Conservation (phyloP, 2,797 vertebrate species). For the Tiaroga cobitis region DNA sequence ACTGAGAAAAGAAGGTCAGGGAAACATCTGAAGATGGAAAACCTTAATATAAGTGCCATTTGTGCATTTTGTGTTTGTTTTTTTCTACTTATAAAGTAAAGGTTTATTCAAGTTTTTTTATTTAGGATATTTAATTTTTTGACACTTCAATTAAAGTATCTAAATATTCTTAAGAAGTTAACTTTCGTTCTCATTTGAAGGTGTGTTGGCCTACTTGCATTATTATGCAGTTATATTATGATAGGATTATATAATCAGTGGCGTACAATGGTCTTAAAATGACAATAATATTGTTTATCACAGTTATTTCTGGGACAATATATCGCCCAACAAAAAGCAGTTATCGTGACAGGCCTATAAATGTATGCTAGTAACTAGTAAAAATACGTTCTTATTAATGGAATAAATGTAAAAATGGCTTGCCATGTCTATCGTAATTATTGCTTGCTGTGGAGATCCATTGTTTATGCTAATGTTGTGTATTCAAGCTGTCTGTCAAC, state of each 20-base stretch:
- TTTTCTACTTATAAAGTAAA: no score
- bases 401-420: constrained; percentile 5
- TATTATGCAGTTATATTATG: not conserved
- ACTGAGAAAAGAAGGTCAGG: not conserved
- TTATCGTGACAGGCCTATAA: not conserved
- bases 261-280: not conserved
- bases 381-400: not conserved
- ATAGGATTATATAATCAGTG: not conserved
- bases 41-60: not conserved
- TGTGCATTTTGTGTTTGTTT: not conserved
- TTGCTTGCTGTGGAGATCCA: constrained; percentile 20
- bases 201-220: not conserved
- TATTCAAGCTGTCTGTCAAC: constrained; percentile 38
- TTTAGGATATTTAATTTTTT: no score
- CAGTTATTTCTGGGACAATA: not conserved
- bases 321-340: not conserved
- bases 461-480: constrained; percentile 42
- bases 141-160: no score
- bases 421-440: constrained; percentile 32
- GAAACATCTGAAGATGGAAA: not conserved
- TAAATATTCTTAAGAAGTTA: not conserved
- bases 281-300: not conserved
- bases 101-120: no score
- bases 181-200: not conserved
- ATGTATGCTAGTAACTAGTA: not conserved